A percentile compares a stretch with the other conserved stretches of the same genome.
These are phyloP conservation scores for Dallia pectoralis DNA, from an alignment of 2,797 vertebrate species.

Conservation along the genomic window DNA sequence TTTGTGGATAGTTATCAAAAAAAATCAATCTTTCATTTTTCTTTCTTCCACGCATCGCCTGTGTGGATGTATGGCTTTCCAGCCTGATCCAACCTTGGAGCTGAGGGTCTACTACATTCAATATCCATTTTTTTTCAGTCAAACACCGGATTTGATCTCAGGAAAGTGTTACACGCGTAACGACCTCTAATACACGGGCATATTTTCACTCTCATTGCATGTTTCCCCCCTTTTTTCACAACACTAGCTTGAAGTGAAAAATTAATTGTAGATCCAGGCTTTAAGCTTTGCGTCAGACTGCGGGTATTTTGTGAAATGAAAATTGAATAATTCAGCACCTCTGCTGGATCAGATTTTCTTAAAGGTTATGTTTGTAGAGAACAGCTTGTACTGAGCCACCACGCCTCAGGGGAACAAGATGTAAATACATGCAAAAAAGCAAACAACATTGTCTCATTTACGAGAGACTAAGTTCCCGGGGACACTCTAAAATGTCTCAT, in stretches of 20 bases:
- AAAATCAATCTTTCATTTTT: too few species aligned
- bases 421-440: constrained; percentile 39
- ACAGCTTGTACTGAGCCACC: constrained; percentile 54
- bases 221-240: neutral
- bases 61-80: too few species aligned
- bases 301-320: constrained; percentile 13
- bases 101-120: too few species aligned
- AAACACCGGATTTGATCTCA: too few species aligned
- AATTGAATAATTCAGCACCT: constrained; percentile 50
- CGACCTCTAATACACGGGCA: too few species aligned
- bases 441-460: constrained; percentile 31
- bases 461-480: constrained; percentile 29
- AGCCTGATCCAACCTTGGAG: too few species aligned
- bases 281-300: neutral
- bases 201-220: too few species aligned
- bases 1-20: too few species aligned
- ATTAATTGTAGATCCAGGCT: neutral
- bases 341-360: constrained; percentile 35
- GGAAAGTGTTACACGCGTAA: too few species aligned
- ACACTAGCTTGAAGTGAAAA: neutral
- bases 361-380: constrained; percentile 58
- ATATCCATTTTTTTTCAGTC: too few species aligned
- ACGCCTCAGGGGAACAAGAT: constrained; percentile 33
- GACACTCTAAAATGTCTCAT: constrained; percentile 19
- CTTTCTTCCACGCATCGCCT: too few species aligned